These are phyloP conservation scores for Anhinga rufa DNA, from an alignment of 2,113 vertebrate species.

Conservation along the genomic window DNA sequence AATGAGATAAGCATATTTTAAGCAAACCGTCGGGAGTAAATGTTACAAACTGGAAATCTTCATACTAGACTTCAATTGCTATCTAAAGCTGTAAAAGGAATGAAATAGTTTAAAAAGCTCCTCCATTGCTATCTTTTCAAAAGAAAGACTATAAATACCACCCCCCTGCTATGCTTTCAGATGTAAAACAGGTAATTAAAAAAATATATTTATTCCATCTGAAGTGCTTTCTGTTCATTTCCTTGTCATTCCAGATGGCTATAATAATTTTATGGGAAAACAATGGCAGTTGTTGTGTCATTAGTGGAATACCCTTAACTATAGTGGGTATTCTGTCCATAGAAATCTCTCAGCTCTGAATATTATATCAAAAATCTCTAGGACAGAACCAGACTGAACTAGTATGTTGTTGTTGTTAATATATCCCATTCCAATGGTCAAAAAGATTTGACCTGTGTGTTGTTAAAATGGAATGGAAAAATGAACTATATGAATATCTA, in stretches of 20 bases:
- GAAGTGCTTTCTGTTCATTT: neutral
- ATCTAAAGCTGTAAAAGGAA: neutral
- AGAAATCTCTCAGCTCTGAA: neutral
- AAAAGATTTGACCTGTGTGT: neutral
- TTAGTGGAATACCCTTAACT: neutral
- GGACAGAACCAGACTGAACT: neutral
- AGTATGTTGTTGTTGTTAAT: neutral
- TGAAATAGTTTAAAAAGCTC: neutral
- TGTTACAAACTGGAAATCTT: neutral
- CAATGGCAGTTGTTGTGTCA: neutral
- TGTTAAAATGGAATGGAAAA: neutral
- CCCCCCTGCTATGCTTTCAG: accelerated
- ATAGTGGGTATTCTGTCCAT: neutral
- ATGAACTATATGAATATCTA: neutral
- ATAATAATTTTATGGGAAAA: neutral
- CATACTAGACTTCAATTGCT: neutral
- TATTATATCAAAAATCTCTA: neutral
- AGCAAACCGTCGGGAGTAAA: neutral
- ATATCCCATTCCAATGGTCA: neutral
- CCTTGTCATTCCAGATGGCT: neutral
- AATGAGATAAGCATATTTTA: neutral
- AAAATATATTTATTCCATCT: neutral
- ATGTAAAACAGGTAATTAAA: neutral
- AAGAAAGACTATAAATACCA: neutral
- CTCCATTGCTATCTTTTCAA: neutral